phyloP scores from a whole-genome alignment of 2,888 invertebrate species.

The Syrphus vitripennis region DNA sequence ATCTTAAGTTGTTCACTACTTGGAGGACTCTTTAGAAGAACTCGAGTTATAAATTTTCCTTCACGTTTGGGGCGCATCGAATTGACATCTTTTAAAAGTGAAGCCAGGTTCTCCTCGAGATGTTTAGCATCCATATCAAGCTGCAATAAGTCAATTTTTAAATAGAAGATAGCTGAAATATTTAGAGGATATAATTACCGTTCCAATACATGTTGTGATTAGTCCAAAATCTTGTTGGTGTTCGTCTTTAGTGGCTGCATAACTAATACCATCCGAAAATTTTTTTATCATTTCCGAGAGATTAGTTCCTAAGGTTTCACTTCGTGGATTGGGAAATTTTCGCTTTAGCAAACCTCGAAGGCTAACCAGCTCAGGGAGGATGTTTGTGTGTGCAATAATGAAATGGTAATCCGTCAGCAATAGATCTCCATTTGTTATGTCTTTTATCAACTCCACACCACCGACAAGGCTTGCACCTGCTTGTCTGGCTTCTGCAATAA shows the following conservation, averaged over 20 bases:
- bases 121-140: slow-evolving; percentile 87
- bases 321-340: slow-evolving; percentile 87
- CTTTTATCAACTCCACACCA: slow-evolving; percentile 88
- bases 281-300: slow-evolving; percentile 84
- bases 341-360: slow-evolving; percentile 90
- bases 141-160: slow-evolving; percentile 82
- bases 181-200: slow-evolving; percentile 84
- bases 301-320: slow-evolving; percentile 87
- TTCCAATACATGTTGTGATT: slow-evolving; percentile 86
- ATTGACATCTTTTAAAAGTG: slow-evolving; percentile 86
- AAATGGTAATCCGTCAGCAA: slow-evolving; percentile 87
- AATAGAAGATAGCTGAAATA: too few species aligned
- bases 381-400: slow-evolving; percentile 90
- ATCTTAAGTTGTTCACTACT: slow-evolving; percentile 87
- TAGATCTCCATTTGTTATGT: slow-evolving; percentile 88
- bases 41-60: slow-evolving; percentile 88
- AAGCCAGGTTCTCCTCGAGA: slow-evolving; percentile 88
- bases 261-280: slow-evolving; percentile 87
- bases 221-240: slow-evolving; percentile 87
- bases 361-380: slow-evolving; percentile 88
- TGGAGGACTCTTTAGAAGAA: slow-evolving; percentile 85
- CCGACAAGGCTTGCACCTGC: slow-evolving; percentile 90
- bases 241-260: slow-evolving; percentile 86
- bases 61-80: slow-evolving; percentile 85
- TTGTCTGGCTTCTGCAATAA: slow-evolving; percentile 83